These are phyloP conservation scores for Lichenostomus cassidix DNA, from an alignment of 2,113 vertebrate genomes.

Conservation along the genomic window DNA sequence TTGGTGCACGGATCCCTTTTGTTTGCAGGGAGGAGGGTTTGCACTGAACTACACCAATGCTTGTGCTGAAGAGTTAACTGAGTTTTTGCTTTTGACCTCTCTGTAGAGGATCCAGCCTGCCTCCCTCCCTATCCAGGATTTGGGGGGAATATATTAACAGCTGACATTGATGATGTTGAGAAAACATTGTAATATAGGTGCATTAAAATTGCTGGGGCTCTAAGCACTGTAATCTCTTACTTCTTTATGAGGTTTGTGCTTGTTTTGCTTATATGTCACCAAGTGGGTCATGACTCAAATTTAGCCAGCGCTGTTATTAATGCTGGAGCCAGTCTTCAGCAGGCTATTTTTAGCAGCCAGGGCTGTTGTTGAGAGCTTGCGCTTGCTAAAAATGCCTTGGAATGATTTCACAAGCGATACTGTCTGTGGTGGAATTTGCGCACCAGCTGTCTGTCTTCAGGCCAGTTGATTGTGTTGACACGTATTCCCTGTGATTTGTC, in stretches of 20 bases:
- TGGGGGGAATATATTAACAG: not conserved
- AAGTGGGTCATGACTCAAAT: constrained; percentile 51
- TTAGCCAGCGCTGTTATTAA: constrained; percentile 9
- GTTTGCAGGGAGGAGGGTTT: not conserved
- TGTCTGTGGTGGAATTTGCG: constrained; percentile 55
- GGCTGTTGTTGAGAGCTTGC: constrained; percentile 25
- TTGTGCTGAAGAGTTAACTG: not conserved
- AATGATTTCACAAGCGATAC: constrained; percentile 23
- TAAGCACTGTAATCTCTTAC: not conserved
- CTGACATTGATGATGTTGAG: not conserved
- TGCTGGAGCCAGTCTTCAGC: not conserved
- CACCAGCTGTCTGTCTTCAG: constrained; percentile 64
- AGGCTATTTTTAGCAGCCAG: constrained; percentile 47
- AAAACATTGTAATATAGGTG: not conserved
- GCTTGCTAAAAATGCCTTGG: constrained; percentile 48
- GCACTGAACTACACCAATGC: not conserved
- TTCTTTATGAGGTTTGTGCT: constrained; percentile 22
- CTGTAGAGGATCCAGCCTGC: not conserved
- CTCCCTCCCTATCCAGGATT: not conserved
- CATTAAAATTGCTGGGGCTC: not conserved
- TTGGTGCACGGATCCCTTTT: not conserved
- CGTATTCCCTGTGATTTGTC: constrained; percentile 63
- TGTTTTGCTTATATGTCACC: constrained; percentile 37
- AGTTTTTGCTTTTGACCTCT: not conserved
- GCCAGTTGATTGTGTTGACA: constrained; percentile 64